Evolutionary conservation across 2,113 vertebrate genomes (phyloP), one percentile per base, ranked within the genome.

Genomic region (Percina caprodes): DNA sequence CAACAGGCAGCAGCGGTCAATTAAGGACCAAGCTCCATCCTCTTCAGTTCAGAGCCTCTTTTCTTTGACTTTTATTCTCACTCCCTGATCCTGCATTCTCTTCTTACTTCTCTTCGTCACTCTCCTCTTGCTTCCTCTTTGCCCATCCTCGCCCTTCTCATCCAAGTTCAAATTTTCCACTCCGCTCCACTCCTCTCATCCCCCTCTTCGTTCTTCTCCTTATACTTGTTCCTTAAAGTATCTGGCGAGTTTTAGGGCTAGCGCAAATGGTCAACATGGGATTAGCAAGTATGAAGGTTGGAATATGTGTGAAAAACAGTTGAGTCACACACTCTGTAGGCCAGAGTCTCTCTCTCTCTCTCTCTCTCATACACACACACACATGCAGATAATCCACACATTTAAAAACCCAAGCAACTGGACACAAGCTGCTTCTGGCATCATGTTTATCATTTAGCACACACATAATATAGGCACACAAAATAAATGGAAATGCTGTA

Each of bases 261-360:
- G 77, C 85, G 86, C 86, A 80, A 72, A 19, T 76, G 80, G 80
- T 91, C 90, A 86, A 77, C 84, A 46, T 61, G 86, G 87, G 91
- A 93, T 92, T 89, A 90, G 60, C 77, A 75, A 63, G 74, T 66
- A 82, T 68, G 84, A 77, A 92, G 79, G 77, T 71, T 70, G 42
- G 72, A 85, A 74, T 81, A 90, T 75, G 85, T 92, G 90, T 90
- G 87, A 92, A 91, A 93, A 88, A 69, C 81, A 72, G 88, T 89
- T 77, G 86, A 90, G 26, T 80, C 76, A 46, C 84, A 77, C 83
- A 83, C 80, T 85, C 51, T 80, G 67, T 21, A 51, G 26, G 49
- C 1, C 19, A 19, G 42, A 86, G 59, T 10, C 39, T 65, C 90
- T 86, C 79, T 90, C 0, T 19, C 67, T 30, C 35, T 16, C 56